Percentiles rank a stretch among this genome's conserved stretches.
Conservation (phyloP, 2,888 invertebrate genomes). For the Trachelus tabidus region DNA sequence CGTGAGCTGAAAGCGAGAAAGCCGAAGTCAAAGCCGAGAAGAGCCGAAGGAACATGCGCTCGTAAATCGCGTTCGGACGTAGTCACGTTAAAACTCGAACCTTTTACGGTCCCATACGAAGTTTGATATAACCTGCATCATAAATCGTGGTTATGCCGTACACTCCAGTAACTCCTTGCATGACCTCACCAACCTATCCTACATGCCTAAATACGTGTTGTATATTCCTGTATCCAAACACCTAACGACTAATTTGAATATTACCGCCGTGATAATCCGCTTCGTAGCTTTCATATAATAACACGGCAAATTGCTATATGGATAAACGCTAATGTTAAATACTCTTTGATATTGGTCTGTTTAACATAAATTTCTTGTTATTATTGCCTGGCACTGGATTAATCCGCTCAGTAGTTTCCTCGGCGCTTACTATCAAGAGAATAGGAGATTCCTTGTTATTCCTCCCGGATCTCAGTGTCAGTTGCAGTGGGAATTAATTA, state of each 20-base stretch:
- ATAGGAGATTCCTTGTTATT: not conserved
- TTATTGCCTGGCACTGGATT: not conserved
- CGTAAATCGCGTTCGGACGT: not conserved
- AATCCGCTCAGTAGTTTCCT: not conserved
- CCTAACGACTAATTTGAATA: slow-evolving; percentile 37
- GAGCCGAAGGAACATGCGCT: not conserved
- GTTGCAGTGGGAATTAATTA: not conserved
- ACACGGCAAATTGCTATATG: not conserved
- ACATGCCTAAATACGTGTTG: too few species aligned
- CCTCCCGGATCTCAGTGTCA: not conserved
- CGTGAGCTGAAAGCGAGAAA: not conserved
- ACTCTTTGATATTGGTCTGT: not conserved
- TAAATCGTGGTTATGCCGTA: not conserved
- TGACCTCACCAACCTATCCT: not conserved
- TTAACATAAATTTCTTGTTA: not conserved
- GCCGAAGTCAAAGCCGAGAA: not conserved
- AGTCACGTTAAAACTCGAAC: not conserved
- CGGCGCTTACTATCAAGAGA: not conserved
- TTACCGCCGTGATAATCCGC: slow-evolving; percentile 32
- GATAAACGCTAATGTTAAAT: not conserved
- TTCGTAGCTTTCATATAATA: not conserved
- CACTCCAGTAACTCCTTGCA: not conserved
- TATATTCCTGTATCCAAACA: not conserved
- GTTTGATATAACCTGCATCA: not conserved
- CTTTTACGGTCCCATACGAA: not conserved